Evolutionary conservation across 1,140 invertebrate species (phyloP).

Genomic region (Lucilia sericata): DNA sequence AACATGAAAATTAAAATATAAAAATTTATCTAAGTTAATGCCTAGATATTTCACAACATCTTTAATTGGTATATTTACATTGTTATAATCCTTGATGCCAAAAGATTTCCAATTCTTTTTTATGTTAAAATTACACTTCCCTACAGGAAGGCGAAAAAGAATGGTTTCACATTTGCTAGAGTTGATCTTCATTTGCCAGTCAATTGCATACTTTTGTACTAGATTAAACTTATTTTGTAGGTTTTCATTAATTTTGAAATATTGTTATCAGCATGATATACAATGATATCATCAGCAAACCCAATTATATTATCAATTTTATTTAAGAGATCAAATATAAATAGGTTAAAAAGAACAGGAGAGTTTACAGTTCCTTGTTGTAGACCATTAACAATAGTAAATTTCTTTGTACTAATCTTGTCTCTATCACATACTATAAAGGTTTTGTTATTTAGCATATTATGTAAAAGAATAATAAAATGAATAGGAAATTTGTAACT

Average conservation of each 20-base stretch:
- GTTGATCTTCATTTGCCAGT: slow-evolving; percentile 41
- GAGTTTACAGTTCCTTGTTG: slow-evolving; percentile 33
- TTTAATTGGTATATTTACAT: not conserved
- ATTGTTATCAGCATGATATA: slow-evolving; percentile 25
- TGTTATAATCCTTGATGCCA: too few relatives aligned
- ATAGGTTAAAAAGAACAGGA: slow-evolving; percentile 37
- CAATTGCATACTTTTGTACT: slow-evolving; percentile 23
- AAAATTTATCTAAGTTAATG: slow-evolving; percentile 31
- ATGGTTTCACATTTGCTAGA: slow-evolving; percentile 42
- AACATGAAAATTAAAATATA: slow-evolving; percentile 27
- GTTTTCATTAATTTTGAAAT: slow-evolving; percentile 24
- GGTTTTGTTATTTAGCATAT: slow-evolving; percentile 20
- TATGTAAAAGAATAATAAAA: slow-evolving; percentile 28
- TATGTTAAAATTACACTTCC: slow-evolving; percentile 54
- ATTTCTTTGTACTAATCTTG: not conserved
- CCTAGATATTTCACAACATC: too few relatives aligned
- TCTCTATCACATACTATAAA: slow-evolving; percentile 1
- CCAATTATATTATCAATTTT: slow-evolving; percentile 29
- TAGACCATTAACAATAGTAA: slow-evolving; percentile 22
- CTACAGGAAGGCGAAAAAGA: slow-evolving; percentile 32
- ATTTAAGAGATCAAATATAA: slow-evolving; percentile 15
- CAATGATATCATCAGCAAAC: slow-evolving; percentile 30
- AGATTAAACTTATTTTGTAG: slow-evolving; percentile 16
- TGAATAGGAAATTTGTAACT: not conserved
- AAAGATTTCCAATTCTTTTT: slow-evolving; percentile 67